Evolutionary conservation across 1,140 invertebrate genomes (phyloP).

Genomic region (Habropoda laboriosa): DNA sequence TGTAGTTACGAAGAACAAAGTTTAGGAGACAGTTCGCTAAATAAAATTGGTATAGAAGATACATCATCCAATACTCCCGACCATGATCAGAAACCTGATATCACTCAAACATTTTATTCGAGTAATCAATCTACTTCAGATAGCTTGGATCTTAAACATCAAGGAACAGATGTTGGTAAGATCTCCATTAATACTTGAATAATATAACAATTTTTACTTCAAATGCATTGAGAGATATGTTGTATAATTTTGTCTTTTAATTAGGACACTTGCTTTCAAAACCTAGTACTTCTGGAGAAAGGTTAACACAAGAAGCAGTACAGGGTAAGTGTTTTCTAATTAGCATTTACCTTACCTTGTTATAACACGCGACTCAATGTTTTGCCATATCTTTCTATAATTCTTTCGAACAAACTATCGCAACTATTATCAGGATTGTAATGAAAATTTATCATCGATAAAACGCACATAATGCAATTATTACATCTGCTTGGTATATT

Average conservation of each 20-base stretch:
- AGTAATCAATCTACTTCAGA: conserved; percentile 76
- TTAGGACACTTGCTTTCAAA: conserved; percentile 80
- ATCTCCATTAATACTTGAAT: conserved; percentile 4
- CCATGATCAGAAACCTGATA: conserved; percentile 78
- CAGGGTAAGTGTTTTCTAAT: conserved; percentile 78
- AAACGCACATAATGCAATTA: not conserved
- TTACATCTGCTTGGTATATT: not conserved
- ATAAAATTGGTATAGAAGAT: conserved; percentile 75
- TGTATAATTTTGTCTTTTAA: conserved; percentile 56
- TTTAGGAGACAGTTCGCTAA: conserved; percentile 72
- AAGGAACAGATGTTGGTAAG: conserved; percentile 78
- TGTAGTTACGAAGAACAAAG: conserved; percentile 81
- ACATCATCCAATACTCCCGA: conserved; percentile 72
- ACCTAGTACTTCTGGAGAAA: conserved; percentile 80
- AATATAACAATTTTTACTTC: not conserved
- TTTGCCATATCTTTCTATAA: conserved; percentile 45
- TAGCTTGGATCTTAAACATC: conserved; percentile 74
- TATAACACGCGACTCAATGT: not conserved
- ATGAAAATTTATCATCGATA: not conserved
- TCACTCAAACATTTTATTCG: conserved; percentile 80
- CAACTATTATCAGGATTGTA: not conserved
- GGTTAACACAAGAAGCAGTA: conserved; percentile 77
- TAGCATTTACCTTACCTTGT: not conserved
- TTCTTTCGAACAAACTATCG: not conserved
- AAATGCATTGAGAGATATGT: not conserved